Evolutionary conservation across 2,113 vertebrate genomes (phyloP), one percentile per base, ranked within the genome.

Genomic region (Globicephala melas): DNA sequence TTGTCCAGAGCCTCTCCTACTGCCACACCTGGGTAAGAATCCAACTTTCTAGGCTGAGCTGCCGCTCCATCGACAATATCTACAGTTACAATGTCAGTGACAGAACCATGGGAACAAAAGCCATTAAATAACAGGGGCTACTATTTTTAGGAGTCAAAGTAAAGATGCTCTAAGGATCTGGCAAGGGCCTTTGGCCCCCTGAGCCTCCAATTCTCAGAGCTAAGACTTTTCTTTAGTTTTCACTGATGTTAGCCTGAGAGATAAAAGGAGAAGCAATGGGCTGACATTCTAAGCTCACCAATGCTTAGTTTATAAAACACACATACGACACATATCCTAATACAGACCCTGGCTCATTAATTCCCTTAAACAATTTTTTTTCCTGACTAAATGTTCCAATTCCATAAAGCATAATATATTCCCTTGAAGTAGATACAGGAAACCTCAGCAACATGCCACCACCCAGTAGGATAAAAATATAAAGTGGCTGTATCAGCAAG

Each of bases 141-240:
- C 80, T 80, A 96, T 93, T 97, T 97, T 94, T 60, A 96, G 76
- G 96, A 97, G 4, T 92, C 71, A 95, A 97, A 98, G 94, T 7
- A 67, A 98, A 91, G 97, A 80, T 71, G 77, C 81, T 97, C 77
- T 63, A 74, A 89, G 81, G 82, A 96, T 92, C 95, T 98, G 97
- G 93, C 90, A 94, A 83, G 89, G 89, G 71, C 94, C 74, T 94
- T 33, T 93, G 96, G 96, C 95, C 92, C 36, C 96, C 67, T 11
- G 65, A 97, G 93, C 50, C 97, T 95, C 80, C 94, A 90, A 31
- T 62, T 74, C 71, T 68, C 84, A 96, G 70, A 97, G 96, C 87
- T 36, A 94, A 98, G 88, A 67, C 87, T 96, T 97, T 94, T 82
- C 80, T 97, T 97, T 77, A 95, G 58, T 94, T 96, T 95, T 96